Evolutionary conservation across 2,113 vertebrate species (phyloP).

Genomic region (Phoenicopterus ruber): DNA sequence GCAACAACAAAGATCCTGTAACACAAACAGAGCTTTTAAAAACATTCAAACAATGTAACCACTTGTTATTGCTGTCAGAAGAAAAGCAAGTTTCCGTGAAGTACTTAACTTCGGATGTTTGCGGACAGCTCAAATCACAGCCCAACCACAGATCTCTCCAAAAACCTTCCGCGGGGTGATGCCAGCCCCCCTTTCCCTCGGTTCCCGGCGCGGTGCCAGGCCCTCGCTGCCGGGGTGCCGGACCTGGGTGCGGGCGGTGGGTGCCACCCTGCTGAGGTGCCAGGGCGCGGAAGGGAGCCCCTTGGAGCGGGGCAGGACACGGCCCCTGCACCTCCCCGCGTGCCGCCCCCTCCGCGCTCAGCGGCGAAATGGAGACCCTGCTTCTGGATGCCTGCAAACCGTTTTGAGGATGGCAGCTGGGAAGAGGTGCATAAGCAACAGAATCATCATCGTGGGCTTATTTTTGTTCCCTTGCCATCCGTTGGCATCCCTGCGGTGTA

Average conservation of each 20-base stretch:
- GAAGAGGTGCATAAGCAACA: not conserved
- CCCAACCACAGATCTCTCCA: not conserved
- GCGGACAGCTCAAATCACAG: not conserved
- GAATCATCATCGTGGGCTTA: not conserved
- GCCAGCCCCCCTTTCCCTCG: not conserved
- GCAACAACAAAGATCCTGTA: not conserved
- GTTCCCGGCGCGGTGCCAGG: not conserved
- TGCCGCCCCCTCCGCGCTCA: fast-evolving
- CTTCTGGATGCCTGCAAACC: not conserved
- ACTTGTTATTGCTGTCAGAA: not conserved
- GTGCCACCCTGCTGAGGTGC: too few species aligned
- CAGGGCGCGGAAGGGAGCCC: not conserved
- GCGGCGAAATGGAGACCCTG: not conserved
- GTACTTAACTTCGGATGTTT: not conserved
- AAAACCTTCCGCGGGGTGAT: fast-evolving
- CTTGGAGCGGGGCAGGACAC: not conserved
- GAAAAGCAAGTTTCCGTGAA: not conserved
- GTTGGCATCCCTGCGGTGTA: not conserved
- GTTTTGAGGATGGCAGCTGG: not conserved
- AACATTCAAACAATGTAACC: not conserved
- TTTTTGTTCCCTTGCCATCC: not conserved
- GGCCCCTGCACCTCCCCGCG: not conserved
- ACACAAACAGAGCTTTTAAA: not conserved
- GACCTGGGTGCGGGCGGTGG: not conserved
- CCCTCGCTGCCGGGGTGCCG: not conserved